Conservation (phyloP, 53 echinoderm and acorn worm genomes). For the Zoroaster sp. region DNA sequence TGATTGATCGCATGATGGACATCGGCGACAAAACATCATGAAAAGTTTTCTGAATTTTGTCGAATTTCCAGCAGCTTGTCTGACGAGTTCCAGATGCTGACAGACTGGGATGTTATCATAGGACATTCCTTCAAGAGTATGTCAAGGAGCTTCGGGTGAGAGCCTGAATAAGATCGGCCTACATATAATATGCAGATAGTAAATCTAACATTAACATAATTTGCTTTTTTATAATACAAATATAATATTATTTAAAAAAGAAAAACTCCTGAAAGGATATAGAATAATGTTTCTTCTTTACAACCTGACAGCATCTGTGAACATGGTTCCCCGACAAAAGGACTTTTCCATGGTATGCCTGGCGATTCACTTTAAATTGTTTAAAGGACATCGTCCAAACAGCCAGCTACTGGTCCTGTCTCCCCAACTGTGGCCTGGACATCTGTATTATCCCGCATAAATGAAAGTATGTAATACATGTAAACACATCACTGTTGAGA, state of each 20-base stretch:
- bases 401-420: not conserved
- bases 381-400: slow-evolving; percentile 6
- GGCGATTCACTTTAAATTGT: not conserved
- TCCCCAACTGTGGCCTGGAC: not conserved
- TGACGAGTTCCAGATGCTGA: not conserved
- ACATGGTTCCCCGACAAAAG: slow-evolving; percentile 46
- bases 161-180: not conserved
- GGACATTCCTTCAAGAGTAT: not conserved
- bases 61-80: not conserved
- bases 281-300: not conserved
- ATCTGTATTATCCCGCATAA: not conserved
- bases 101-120: not conserved
- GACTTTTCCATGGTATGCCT: slow-evolving; percentile 32
- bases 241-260: not conserved
- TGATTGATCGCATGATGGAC: not conserved
- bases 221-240: not conserved
- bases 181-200: not conserved
- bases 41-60: not conserved
- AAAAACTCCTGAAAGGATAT: not conserved
- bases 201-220: not conserved
- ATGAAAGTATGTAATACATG: not conserved
- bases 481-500: not conserved
- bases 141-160: not conserved
- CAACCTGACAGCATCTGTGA: slow-evolving; percentile 37
- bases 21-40: not conserved